Conservation (phyloP, 1,140 invertebrate species). For the Theocolax elegans region DNA sequence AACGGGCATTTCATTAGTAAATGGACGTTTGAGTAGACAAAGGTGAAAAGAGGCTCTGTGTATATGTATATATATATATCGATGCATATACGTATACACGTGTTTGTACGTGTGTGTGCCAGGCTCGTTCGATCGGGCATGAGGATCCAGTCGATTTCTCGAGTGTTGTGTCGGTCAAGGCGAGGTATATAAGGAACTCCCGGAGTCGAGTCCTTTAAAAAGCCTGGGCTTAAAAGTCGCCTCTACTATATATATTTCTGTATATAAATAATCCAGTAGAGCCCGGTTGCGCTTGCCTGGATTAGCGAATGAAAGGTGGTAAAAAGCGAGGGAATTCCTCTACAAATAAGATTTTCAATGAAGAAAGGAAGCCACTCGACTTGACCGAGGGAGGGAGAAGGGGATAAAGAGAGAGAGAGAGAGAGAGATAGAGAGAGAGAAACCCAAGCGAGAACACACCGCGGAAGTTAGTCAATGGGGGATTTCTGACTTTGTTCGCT, state of each 20-base stretch:
- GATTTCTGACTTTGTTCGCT: constrained; percentile 41
- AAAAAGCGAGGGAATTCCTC: constrained; percentile 37
- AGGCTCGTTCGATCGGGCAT: constrained; percentile 16
- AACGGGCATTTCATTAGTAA: constrained; percentile 38
- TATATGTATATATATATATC: background rate
- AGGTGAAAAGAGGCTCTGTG: constrained; percentile 11
- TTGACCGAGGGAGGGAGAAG: constrained; percentile 11
- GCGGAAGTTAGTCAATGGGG: constrained; percentile 42
- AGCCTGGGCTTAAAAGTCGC: constrained; percentile 29
- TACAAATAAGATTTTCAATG: constrained; percentile 42
- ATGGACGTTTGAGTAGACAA: constrained; percentile 16
- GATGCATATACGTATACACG: too few species aligned
- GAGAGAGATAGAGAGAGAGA: background rate
- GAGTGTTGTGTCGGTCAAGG: constrained; percentile 37
- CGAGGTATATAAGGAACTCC: constrained; percentile 16
- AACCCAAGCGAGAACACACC: background rate
- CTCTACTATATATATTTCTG: too few species aligned
- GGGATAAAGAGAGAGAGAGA: background rate
- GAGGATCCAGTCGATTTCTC: too few species aligned
- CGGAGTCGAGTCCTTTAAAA: constrained; percentile 22
- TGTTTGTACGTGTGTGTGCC: constrained; percentile 1
- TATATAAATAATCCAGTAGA: too few species aligned
- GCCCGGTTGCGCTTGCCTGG: background rate
- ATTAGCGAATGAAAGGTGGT: constrained; percentile 38
- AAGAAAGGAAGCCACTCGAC: constrained; percentile 39